Conservation (phyloP, 35 echinoderm and acorn worm species). For the Lytechinus variegatus region DNA sequence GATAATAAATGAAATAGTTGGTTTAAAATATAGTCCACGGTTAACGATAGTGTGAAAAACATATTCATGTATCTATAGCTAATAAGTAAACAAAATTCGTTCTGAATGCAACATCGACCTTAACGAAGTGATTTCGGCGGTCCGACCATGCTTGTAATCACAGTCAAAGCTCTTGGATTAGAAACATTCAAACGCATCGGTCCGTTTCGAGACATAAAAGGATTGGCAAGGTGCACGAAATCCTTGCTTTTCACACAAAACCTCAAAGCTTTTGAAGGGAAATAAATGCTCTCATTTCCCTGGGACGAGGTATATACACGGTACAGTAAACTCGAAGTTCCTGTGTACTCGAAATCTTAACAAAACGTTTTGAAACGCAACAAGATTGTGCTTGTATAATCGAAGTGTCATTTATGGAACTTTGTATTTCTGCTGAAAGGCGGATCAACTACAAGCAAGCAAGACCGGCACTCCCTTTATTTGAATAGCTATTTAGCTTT, state of each 20-base stretch:
- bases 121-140: too few species aligned
- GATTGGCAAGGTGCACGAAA: not conserved
- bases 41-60: too few species aligned
- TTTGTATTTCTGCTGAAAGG: not conserved
- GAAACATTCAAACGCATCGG: not conserved
- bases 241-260: not conserved
- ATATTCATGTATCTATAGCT: too few species aligned
- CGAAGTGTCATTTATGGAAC: not conserved
- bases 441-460: not conserved
- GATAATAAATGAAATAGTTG: too few species aligned
- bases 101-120: too few species aligned
- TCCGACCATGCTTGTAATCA: too few species aligned
- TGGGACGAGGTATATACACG: not conserved
- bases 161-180: not conserved
- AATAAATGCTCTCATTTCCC: not conserved
- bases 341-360: too few species aligned
- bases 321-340: not conserved
- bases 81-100: too few species aligned
- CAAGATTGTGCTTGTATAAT: not conserved
- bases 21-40: too few species aligned
- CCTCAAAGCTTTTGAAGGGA: not conserved
- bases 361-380: not conserved
- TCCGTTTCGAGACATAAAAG: not conserved
- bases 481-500: not conserved
- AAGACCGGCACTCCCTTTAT: not conserved